Conservation (phyloP, 2,888 invertebrate species). For the Deroplatys truncata region DNA sequence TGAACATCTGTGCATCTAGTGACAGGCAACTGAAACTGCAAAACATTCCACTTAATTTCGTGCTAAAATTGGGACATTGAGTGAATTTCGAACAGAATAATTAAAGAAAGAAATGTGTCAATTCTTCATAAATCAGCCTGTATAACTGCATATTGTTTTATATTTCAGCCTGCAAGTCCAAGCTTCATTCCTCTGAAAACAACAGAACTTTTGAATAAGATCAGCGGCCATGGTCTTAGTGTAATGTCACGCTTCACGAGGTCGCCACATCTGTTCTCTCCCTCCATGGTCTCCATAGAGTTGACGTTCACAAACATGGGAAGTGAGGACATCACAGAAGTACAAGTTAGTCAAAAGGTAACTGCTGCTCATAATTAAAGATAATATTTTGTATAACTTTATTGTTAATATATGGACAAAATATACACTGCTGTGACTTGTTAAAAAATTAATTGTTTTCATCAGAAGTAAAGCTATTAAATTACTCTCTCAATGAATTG, state of each 20-base stretch:
- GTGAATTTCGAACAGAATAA: too few species aligned
- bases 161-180: constrained; percentile 57
- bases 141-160: not conserved
- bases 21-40: too few species aligned
- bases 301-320: constrained; percentile 72
- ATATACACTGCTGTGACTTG: too few species aligned
- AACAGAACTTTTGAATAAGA: constrained; percentile 65
- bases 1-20: too few species aligned
- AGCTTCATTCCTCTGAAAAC: constrained; percentile 56
- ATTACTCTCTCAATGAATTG: too few species aligned
- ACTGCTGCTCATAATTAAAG: constrained; percentile 9
- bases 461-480: too few species aligned
- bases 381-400: not conserved
- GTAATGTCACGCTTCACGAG: constrained; percentile 65
- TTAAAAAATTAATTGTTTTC: too few species aligned
- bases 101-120: too few species aligned
- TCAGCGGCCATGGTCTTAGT: constrained; percentile 64
- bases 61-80: too few species aligned
- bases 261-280: constrained; percentile 75
- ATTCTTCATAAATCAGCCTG: too few species aligned
- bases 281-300: constrained; percentile 77
- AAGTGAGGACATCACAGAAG: constrained; percentile 58
- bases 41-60: too few species aligned
- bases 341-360: constrained; percentile 72
- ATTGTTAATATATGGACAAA: too few species aligned